Conservation (phyloP, 2,888 invertebrate genomes). For the Eueremaeus valkanovi region DNA sequence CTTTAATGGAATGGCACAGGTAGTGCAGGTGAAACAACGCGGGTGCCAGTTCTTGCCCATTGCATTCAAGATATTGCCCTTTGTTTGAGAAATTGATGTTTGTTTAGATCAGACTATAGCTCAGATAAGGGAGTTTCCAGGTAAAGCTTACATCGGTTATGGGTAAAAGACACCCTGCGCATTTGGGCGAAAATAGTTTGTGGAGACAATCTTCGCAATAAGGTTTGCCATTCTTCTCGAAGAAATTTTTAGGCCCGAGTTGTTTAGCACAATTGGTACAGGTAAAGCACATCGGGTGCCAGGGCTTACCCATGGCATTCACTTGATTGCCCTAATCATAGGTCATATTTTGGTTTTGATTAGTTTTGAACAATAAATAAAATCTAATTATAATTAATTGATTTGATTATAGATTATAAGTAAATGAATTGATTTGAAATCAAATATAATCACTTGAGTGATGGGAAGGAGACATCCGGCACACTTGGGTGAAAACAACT, state of each 20-base stretch:
- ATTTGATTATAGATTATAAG: background rate
- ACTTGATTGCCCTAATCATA: conserved; percentile 74
- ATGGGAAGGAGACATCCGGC: conserved; percentile 37
- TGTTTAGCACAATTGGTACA: conserved; percentile 96
- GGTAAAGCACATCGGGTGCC: conserved; percentile 99
- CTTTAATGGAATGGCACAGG: too few relatives aligned
- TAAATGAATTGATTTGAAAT: background rate
- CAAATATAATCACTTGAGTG: conserved; percentile 17
- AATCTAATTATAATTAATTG: background rate
- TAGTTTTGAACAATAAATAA: too few relatives aligned
- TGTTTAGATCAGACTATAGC: too few relatives aligned
- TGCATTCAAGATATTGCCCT: too few relatives aligned
- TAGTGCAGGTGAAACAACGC: too few relatives aligned
- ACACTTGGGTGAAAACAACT: conserved; percentile 29
- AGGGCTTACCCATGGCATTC: conserved; percentile 92
- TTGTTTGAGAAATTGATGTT: too few relatives aligned
- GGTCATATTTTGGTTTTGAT: too few relatives aligned
- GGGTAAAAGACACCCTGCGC: conserved; percentile 97
- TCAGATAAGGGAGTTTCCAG: too few relatives aligned
- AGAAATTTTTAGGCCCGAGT: conserved; percentile 96
- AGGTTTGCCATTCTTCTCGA: conserved; percentile 91
- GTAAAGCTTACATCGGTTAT: too few relatives aligned
- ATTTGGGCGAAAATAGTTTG: conserved; percentile 94
- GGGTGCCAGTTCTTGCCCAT: too few relatives aligned
- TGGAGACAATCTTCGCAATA: conserved; percentile 98